A percentile compares a stretch with the other conserved stretches of the same genome.
These are phyloP conservation scores for Pleuronectes platessa DNA, from an alignment of 2,113 vertebrate genomes.

Conservation along the genomic window DNA sequence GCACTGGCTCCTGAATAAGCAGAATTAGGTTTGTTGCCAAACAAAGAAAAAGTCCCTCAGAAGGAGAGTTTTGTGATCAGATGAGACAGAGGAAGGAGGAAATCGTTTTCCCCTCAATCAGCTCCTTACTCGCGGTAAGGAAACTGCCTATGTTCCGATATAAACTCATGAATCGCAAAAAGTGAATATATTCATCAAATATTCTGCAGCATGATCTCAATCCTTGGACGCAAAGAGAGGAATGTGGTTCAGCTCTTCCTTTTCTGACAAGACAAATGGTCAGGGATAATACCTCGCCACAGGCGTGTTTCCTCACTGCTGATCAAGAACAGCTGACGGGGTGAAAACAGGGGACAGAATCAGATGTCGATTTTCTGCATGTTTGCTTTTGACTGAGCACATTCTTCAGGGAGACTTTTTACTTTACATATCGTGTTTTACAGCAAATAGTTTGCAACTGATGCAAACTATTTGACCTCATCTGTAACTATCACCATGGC, in stretches of 20 bases:
- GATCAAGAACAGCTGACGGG: slow-evolving; percentile 30
- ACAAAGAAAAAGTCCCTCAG: background rate
- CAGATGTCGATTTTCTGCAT: background rate
- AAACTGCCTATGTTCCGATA: background rate
- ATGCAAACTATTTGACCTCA: slow-evolving; percentile 5
- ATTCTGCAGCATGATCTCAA: background rate
- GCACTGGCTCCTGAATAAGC: slow-evolving; percentile 8
- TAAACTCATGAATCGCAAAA: background rate
- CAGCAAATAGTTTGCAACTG: background rate
- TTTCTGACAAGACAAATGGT: background rate
- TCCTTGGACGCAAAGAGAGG: background rate
- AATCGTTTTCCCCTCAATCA: background rate
- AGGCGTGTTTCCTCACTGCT: background rate
- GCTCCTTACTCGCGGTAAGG: background rate
- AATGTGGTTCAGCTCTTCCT: background rate
- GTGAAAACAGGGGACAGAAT: slow-evolving; percentile 7
- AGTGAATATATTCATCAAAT: background rate
- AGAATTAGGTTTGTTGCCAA: background rate
- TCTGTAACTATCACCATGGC: background rate
- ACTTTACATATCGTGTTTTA: background rate
- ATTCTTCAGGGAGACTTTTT: background rate
- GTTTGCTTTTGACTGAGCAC: background rate
- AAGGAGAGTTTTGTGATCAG: background rate
- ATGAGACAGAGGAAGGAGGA: background rate
- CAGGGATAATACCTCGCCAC: background rate